Percentiles rank a stretch among this genome's conserved stretches.
Evolutionary conservation across 2,797 vertebrate genomes (phyloP).

Genomic region (Tokudaia muenninki): DNA sequence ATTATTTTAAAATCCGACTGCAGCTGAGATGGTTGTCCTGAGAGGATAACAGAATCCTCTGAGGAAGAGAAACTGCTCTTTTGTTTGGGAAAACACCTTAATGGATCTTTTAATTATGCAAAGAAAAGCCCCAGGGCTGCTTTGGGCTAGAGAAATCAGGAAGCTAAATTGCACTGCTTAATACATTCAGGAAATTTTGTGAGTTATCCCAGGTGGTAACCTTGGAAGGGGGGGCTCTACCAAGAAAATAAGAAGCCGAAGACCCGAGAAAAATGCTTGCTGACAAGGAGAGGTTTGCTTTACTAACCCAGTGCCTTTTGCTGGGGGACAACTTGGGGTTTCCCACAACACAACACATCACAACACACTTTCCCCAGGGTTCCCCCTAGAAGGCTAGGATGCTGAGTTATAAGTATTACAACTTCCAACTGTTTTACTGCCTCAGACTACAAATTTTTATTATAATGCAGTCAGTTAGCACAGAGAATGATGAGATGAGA

Average conservation of each 20-base stretch:
- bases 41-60: conserved; percentile 66
- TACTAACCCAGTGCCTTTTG: fast-evolving
- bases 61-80: conserved; percentile 59
- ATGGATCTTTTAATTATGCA: conserved; percentile 81
- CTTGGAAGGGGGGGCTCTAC: neutral
- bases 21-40: conserved; percentile 5
- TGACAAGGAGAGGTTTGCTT: neutral
- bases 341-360: neutral
- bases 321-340: neutral
- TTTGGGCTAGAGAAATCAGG: conserved; percentile 16
- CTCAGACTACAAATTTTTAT: neutral
- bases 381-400: neutral
- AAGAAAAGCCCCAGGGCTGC: conserved; percentile 59
- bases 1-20: conserved; percentile 64
- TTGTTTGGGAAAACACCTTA: conserved; percentile 78
- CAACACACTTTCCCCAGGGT: neutral
- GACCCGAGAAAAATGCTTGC: neutral
- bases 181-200: conserved; percentile 51
- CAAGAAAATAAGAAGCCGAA: neutral
- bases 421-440: neutral
- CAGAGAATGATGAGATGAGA: neutral
- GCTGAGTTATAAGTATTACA: neutral
- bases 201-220: neutral
- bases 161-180: conserved; percentile 46
- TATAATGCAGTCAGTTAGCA: neutral